Percentiles rank a stretch among this genome's conserved stretches.
These are phyloP conservation scores for Sarcophaga peregrina DNA, from an alignment of 1,140 invertebrate species.

Conservation along the genomic window DNA sequence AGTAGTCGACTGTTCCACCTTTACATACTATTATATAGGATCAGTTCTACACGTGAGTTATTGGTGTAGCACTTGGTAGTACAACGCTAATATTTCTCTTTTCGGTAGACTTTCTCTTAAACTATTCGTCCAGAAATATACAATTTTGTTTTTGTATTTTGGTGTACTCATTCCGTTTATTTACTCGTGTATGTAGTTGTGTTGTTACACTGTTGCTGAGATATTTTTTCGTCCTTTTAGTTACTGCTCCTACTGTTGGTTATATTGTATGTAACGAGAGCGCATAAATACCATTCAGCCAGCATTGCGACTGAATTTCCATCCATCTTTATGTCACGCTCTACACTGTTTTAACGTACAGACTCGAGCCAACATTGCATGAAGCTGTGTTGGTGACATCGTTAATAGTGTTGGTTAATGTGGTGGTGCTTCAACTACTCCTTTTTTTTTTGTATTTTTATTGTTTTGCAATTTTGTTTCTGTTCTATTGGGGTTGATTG, in stretches of 20 bases:
- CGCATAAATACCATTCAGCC: slow-evolving; percentile 43
- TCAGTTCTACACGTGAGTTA: too few relatives aligned
- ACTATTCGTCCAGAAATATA: not conserved
- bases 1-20: too few relatives aligned
- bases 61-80: not conserved
- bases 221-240: not conserved
- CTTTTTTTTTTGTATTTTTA: too few relatives aligned
- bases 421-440: not conserved
- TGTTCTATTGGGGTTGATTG: not conserved
- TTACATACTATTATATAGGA: too few relatives aligned
- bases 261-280: slow-evolving; percentile 30
- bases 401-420: not conserved
- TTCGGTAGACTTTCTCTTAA: not conserved
- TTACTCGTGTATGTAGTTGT: not conserved
- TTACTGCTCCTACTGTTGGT: not conserved
- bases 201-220: not conserved
- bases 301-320: slow-evolving; percentile 40
- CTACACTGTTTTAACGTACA: slow-evolving; percentile 6
- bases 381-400: not conserved
- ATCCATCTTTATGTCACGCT: slow-evolving; percentile 44
- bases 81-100: not conserved
- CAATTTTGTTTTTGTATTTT: not conserved
- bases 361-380: not conserved
- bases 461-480: not conserved
- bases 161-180: not conserved